phyloP scores from a whole-genome alignment of 2,113 vertebrate species.

The Notarius lentiginosus region DNA sequence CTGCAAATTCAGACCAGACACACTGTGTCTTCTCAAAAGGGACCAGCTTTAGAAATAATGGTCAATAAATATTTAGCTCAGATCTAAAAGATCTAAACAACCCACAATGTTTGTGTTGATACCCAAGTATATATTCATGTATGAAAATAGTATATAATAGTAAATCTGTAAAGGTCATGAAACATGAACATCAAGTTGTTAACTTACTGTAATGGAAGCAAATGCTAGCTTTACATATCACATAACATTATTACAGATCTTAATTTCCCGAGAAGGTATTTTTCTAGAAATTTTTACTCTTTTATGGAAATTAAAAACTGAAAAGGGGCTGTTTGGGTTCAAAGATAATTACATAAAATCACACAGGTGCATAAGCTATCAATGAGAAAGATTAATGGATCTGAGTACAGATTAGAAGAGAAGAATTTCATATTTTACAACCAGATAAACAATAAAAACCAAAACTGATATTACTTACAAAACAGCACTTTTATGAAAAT shows the following conservation, averaged over 20 bases:
- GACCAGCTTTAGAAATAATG: background rate
- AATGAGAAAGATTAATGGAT: background rate
- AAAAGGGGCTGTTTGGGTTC: background rate
- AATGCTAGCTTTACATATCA: background rate
- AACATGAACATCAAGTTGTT: background rate
- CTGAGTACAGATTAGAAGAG: background rate
- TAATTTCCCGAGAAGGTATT: background rate
- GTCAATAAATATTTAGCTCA: background rate
- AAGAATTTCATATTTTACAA: background rate
- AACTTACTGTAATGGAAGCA: background rate
- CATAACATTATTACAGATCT: background rate
- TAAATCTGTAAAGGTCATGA: background rate
- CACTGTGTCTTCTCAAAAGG: background rate
- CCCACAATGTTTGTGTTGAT: background rate
- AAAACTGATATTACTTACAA: background rate
- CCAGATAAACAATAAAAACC: background rate
- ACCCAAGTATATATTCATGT: background rate
- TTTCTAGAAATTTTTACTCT: background rate
- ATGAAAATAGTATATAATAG: background rate
- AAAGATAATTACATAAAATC: conserved; percentile 4
- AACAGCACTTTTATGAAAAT: background rate
- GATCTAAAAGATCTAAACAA: background rate
- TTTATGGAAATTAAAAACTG: background rate
- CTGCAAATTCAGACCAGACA: background rate
- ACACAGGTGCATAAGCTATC: background rate